Percentiles rank a stretch among this genome's conserved stretches.
These are phyloP conservation scores for Diachrysia chrysitis DNA, from an alignment of 2,888 invertebrate genomes.

Conservation along the genomic window DNA sequence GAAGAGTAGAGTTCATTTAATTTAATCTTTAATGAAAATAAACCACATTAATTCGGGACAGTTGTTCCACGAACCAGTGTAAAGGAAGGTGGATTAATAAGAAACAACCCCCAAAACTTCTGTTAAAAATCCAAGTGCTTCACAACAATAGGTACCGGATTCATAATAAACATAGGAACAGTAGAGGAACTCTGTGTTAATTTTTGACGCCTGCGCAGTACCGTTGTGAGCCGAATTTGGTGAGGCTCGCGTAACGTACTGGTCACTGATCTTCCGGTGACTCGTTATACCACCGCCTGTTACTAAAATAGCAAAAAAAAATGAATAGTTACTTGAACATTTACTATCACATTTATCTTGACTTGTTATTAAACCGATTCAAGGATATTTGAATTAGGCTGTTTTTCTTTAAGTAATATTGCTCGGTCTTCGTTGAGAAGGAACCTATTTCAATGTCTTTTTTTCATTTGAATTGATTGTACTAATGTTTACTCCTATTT, in stretches of 20 bases:
- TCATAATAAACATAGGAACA: conserved; percentile 50
- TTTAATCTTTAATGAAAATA: too few species aligned
- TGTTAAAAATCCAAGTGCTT: neutral
- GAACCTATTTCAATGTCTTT: too few species aligned
- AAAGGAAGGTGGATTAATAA: too few species aligned
- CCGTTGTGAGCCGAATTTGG: conserved; percentile 85
- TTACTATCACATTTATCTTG: neutral
- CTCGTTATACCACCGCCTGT: conserved; percentile 43
- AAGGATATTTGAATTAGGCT: too few species aligned
- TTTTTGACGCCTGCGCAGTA: conserved; percentile 74
- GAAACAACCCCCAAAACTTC: neutral
- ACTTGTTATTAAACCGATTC: too few species aligned
- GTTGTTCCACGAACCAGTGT: too few species aligned
- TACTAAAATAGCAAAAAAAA: conserved; percentile 22
- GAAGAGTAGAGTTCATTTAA: conserved; percentile 20
- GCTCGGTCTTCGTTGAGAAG: too few species aligned
- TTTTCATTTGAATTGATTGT: too few species aligned
- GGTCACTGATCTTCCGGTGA: conserved; percentile 87
- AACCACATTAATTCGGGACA: neutral
- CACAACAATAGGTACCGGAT: conserved; percentile 31
- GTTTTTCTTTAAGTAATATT: too few species aligned
- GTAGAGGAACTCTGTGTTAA: conserved; percentile 71
- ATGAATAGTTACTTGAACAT: conserved; percentile 7
- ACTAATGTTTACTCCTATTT: too few species aligned
- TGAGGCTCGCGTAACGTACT: conserved; percentile 56